Evolutionary conservation across 2,888 invertebrate genomes (phyloP).

Genomic region (Caenorhabditis drosophilae): DNA sequence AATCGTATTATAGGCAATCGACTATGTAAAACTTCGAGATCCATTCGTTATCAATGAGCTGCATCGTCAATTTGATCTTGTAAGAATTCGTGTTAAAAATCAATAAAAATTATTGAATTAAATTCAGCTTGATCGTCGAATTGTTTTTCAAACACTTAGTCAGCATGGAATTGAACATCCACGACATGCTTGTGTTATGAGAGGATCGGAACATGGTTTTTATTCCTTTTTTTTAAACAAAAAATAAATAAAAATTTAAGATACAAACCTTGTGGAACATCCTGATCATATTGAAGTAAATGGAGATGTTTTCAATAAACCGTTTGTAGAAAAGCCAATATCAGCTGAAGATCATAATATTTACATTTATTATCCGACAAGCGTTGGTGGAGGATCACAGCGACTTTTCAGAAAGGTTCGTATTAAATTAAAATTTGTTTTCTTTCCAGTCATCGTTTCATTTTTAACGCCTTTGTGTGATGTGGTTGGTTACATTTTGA

Average conservation of each 20-base stretch:
- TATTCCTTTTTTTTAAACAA: too few species aligned
- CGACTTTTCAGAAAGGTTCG: conserved; percentile 89
- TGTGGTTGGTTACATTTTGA: background rate
- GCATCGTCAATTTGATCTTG: conserved; percentile 96
- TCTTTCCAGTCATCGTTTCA: background rate
- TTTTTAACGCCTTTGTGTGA: conserved; percentile 2
- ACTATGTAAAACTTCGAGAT: conserved; percentile 88
- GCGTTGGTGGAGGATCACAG: conserved; percentile 95
- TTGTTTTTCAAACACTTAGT: conserved; percentile 91
- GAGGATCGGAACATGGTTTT: conserved; percentile 77
- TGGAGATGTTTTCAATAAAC: conserved; percentile 74
- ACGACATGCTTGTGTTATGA: conserved; percentile 91
- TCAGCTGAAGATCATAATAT: conserved; percentile 99
- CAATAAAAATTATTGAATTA: background rate
- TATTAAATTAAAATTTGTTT: background rate
- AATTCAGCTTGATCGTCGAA: conserved; percentile 75
- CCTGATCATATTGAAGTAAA: conserved; percentile 67
- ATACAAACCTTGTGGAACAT: conserved; percentile 54
- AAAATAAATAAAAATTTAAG: conserved; percentile 12
- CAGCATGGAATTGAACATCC: conserved; percentile 96
- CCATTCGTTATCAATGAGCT: conserved; percentile 98
- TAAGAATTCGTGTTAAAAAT: conserved; percentile 69
- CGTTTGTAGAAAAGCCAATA: conserved; percentile 98
- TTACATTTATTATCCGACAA: conserved; percentile 98
- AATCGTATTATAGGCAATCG: conserved; percentile 75